phyloP scores from a whole-genome alignment of 2,888 invertebrate species.

The Hylaea fasciaria region DNA sequence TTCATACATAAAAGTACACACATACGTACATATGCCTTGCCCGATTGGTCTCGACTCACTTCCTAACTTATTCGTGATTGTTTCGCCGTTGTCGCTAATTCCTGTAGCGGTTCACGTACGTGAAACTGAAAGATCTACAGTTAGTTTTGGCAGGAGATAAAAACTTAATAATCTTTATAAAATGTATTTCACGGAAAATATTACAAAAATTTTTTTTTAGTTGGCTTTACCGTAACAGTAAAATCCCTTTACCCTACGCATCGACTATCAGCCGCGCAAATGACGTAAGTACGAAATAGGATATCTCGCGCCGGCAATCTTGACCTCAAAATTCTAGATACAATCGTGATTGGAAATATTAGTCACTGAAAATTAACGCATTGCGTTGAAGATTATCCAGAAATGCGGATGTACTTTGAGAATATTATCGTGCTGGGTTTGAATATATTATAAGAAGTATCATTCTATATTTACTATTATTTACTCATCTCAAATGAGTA shows the following conservation, averaged over 20 bases:
- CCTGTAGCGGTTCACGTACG: slow-evolving; percentile 30
- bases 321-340: slow-evolving; percentile 48
- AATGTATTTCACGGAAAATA: too few species aligned
- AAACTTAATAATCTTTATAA: too few species aligned
- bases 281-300: slow-evolving; percentile 40
- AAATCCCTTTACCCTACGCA: neutral
- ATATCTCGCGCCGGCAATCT: slow-evolving; percentile 35
- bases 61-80: slow-evolving; percentile 38
- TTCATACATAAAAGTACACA: slow-evolving; percentile 28
- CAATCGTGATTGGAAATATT: slow-evolving; percentile 44
- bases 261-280: slow-evolving; percentile 4
- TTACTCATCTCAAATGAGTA: too few species aligned
- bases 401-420: slow-evolving; percentile 29
- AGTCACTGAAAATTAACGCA: slow-evolving; percentile 38
- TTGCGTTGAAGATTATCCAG: slow-evolving; percentile 30
- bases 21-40: slow-evolving; percentile 36
- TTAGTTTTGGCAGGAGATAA: too few species aligned
- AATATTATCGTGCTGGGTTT: slow-evolving; percentile 29
- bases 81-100: slow-evolving; percentile 32
- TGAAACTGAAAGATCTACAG: neutral
- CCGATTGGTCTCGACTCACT: slow-evolving; percentile 38
- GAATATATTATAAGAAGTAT: slow-evolving; percentile 19
- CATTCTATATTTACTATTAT: too few species aligned
- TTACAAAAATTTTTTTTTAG: too few species aligned
- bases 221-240: too few species aligned